phyloP scores from a whole-genome alignment of 2,888 invertebrate genomes.

The Hydraecia micacea region DNA sequence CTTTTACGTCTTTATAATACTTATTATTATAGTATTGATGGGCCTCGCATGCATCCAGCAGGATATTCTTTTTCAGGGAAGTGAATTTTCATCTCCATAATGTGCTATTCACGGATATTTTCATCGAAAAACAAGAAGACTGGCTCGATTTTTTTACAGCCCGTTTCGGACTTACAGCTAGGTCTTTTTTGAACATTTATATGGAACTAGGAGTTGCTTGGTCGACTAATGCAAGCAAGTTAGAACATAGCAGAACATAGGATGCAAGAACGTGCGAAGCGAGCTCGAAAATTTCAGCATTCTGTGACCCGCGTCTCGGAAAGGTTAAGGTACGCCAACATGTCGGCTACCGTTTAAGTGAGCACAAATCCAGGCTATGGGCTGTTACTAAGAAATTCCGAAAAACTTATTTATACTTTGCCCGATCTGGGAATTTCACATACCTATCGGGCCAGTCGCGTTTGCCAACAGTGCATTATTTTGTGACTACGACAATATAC shows the following conservation, averaged over 20 bases:
- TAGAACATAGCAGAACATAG: not conserved
- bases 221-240: not conserved
- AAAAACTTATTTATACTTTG: not conserved
- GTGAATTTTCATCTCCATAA: not conserved
- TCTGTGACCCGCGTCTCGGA: not conserved
- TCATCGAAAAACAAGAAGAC: not conserved
- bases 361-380: not conserved
- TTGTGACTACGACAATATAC: not conserved
- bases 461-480: not conserved
- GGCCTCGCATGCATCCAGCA: not conserved
- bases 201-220: no score
- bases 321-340: not conserved
- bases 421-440: not conserved
- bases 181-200: not conserved
- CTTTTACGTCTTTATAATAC: no score
- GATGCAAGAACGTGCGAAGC: not conserved
- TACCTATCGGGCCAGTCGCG: not conserved
- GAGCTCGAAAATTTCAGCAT: not conserved
- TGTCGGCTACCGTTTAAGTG: not conserved
- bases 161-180: not conserved
- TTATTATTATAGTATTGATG: not conserved
- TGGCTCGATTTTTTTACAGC: not conserved
- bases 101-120: not conserved
- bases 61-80: not conserved
- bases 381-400: not conserved